A percentile compares a stretch with the other conserved stretches of the same genome.
These are phyloP conservation scores for Ctenosaura bakeri DNA, from an alignment of 2,797 vertebrate genomes.

Conservation along the genomic window DNA sequence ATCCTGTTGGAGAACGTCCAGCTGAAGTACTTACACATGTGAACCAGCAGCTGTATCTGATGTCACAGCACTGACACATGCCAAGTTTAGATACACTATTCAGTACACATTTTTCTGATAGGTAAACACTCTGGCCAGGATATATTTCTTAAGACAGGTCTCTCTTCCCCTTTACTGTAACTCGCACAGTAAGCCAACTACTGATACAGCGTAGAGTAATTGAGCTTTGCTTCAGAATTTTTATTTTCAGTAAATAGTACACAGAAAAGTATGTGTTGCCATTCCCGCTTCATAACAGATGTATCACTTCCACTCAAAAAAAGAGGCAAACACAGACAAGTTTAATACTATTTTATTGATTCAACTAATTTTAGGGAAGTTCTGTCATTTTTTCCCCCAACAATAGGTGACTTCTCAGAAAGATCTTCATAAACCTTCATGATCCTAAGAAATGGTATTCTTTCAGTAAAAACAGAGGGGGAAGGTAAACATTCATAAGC, in stretches of 20 bases:
- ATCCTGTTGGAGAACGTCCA: neutral
- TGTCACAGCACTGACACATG: too few species aligned
- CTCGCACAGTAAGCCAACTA: neutral
- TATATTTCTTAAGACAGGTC: neutral
- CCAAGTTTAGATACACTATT: neutral
- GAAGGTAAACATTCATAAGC: neutral
- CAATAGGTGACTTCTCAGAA: neutral
- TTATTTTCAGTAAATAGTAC: neutral
- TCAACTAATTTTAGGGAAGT: neutral
- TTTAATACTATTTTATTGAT: slow-evolving; percentile 19
- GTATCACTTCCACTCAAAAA: neutral
- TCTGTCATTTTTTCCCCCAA: neutral
- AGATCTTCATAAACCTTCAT: neutral
- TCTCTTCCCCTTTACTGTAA: neutral
- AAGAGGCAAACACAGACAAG: neutral
- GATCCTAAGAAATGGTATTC: neutral
- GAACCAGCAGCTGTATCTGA: neutral
- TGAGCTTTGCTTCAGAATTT: neutral
- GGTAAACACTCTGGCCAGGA: neutral
- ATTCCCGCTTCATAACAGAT: too few species aligned
- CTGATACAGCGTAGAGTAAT: neutral
- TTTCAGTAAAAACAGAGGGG: neutral
- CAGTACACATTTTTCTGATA: neutral
- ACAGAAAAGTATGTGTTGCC: neutral
- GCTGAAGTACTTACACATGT: neutral